Evolutionary conservation across 2,113 vertebrate species (phyloP), one percentile per base, ranked within the genome.

Genomic region (Kryptolebias marmoratus): DNA sequence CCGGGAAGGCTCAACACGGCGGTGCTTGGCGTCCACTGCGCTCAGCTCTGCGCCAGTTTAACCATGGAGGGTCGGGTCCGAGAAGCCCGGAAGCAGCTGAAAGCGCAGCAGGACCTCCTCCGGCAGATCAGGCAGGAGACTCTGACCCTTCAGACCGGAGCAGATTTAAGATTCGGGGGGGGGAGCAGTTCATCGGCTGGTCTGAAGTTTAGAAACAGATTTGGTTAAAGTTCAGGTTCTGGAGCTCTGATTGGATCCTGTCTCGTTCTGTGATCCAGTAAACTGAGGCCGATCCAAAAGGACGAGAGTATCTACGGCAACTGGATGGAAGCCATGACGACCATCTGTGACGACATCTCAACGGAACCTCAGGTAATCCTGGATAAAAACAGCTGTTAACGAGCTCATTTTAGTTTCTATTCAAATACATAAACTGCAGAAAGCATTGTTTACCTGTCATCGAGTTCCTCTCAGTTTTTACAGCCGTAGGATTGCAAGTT

Each of bases 41-140:
- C 92, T 59, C 94, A 95, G 70, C 87, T 95, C 50, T 93, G 91
- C 64, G 93, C 92, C 55, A 68, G 87, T 14, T 83, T 95, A 30
- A 93, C 94, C 11, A 95, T 94, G 91, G 91, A 93, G 67, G 94
- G 94, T 5, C 84, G 83, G n/a, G 89, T 95, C 3, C 67, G 85
- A 30, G 93, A 95, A 30, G 94, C 94, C 6, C 91, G 92, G 68
- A 85, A 39, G 57, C 89, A 92, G 16, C 87, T 94, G 0, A 80
- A 59, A 56, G 91, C 89, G 3, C 92, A 94, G 45, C 92, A 93
- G 55, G 74, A 90, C 66, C 84, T 95, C 48, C 88, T 93, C 3
- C 61, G 77, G 7, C 87, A 88, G 45, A 85, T 94, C 73, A 92
- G 92, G 94, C 94, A 85, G 0, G 36, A 42, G 27, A 10, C 0